Base-by-base conservation (phyloP, 2,797 vertebrate species). In the Danio aesculapii region DNA sequence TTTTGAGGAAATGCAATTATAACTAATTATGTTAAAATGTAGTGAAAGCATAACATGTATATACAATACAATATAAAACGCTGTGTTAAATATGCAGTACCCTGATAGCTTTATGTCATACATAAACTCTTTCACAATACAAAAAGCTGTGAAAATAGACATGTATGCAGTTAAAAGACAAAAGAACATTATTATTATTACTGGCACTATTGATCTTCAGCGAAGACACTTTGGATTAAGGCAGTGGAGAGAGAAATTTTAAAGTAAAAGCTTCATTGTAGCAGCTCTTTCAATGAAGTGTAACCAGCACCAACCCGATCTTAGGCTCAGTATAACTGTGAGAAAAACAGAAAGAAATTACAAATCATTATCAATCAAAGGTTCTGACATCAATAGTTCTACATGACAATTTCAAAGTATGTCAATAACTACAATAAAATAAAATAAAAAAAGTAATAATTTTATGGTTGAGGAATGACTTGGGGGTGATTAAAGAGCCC, bases 311-410 rank as follows among this genome's bases (percentile, higher is more conserved):
- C 79, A 95, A 94, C 84, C 97, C 98, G 75, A 91, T 92, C 88
- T 97, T 97, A 90, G 96, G 94, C 92, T 99, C 97, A 75, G 94
- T 93, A 89, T 95, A 98, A 93, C 97, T 99, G 80, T 8, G 9
- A 58, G 53, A 66, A 52, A 79, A 13, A 19, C 1, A 69, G 19
- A 55, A 8, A n/a, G 41, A 66, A 73, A 69, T 63, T 75, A 79
- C 72, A 76, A 83, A 64, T 1, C 58, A 16, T 58, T 3, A 16
- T 12, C 17, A 19, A 17, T 5, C 47, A 49, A 12, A 8, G 47
- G 8, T 49, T 49, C 5, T 12, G 12, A 49, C 12, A 72, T 1
- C 46, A 72, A 2, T 9, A 3, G 41, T 58, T 19, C n/a, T 19
- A 13, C 16, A 70, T 41, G 50, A 41, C 7, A 49, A 49, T 5